Percentiles rank a stretch among this genome's conserved stretches.
Conservation (phyloP, 2,797 vertebrate species). For the Sebastes matsubarae region DNA sequence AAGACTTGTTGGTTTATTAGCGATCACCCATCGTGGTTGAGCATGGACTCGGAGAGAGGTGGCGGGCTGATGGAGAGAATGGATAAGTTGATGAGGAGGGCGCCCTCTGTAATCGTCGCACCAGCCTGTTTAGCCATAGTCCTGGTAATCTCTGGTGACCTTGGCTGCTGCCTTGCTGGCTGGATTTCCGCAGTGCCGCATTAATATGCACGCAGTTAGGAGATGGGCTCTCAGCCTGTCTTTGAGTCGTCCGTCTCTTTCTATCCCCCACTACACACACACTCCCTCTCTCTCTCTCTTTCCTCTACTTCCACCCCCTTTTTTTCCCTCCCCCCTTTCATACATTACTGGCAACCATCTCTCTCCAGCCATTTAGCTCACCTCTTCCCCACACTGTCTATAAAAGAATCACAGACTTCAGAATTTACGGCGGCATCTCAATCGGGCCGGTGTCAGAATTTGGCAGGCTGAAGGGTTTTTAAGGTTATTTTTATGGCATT, state of each 20-base stretch:
- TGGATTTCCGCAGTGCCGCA: conserved; percentile 66
- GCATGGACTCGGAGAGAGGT: not conserved
- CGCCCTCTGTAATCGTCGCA: conserved; percentile 42
- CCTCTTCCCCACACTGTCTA: conserved; percentile 62
- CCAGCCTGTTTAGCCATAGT: conserved; percentile 71
- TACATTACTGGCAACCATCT: conserved; percentile 57
- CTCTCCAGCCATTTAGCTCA: conserved; percentile 55
- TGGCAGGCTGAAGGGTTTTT: conserved; percentile 70
- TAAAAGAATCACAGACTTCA: conserved; percentile 71
- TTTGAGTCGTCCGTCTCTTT: conserved; percentile 38
- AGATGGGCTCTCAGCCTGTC: conserved; percentile 56
- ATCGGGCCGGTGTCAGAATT: conserved; percentile 61
- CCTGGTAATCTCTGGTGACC: conserved; percentile 78
- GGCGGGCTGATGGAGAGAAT: not conserved
- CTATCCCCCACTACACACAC: not conserved
- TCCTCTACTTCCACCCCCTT: not conserved
- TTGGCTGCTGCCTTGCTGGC: conserved; percentile 63
- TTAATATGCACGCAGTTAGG: conserved; percentile 60
- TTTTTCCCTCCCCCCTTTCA: conserved; percentile 10
- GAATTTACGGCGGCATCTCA: conserved; percentile 65
- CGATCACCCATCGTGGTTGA: conserved; percentile 25
- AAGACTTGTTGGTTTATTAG: conserved; percentile 57
- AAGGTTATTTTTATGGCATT: conserved; percentile 67
- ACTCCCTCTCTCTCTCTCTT: not conserved
- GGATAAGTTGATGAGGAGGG: conserved; percentile 26